Evolutionary conservation across 2,888 invertebrate genomes (phyloP).

Genomic region (Stenolophus ochropezus): DNA sequence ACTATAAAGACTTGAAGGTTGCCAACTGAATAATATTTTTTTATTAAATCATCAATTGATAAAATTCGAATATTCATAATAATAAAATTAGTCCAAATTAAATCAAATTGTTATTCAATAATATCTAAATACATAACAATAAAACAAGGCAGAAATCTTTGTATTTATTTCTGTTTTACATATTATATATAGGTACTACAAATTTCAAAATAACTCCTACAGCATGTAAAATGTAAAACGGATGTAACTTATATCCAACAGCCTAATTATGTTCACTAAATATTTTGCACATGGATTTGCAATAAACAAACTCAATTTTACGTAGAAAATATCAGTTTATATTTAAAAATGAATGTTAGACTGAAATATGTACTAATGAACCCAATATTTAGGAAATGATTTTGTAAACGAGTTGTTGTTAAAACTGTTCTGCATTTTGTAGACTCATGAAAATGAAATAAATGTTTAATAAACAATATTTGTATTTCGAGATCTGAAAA

Average conservation of each 20-base stretch:
- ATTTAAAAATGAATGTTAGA: slow-evolving; percentile 55
- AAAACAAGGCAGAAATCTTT: background rate
- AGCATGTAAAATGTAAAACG: background rate
- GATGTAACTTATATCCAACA: slow-evolving; percentile 26
- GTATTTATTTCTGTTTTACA: background rate
- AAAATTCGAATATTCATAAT: background rate
- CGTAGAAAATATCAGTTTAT: slow-evolving; percentile 44
- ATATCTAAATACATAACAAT: background rate
- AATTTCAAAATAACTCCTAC: slow-evolving; percentile 7
- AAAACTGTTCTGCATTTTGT: slow-evolving; percentile 49
- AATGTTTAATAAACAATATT: slow-evolving; percentile 49
- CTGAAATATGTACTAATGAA: slow-evolving; percentile 47
- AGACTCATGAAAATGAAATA: slow-evolving; percentile 36
- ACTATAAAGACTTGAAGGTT: slow-evolving; percentile 48
- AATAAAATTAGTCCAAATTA: background rate
- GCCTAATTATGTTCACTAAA: slow-evolving; percentile 28
- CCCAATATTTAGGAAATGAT: slow-evolving; percentile 48
- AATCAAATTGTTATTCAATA: background rate
- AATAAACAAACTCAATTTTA: slow-evolving; percentile 54
- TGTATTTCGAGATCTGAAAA: no score
- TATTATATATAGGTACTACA: no score
- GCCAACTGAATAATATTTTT: slow-evolving; percentile 34
- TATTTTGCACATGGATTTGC: slow-evolving; percentile 46
- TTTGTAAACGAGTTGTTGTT: slow-evolving; percentile 51
- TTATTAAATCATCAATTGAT: background rate